Conservation (phyloP, 2,797 vertebrate species). For the Parotocinclus haroldoi region DNA sequence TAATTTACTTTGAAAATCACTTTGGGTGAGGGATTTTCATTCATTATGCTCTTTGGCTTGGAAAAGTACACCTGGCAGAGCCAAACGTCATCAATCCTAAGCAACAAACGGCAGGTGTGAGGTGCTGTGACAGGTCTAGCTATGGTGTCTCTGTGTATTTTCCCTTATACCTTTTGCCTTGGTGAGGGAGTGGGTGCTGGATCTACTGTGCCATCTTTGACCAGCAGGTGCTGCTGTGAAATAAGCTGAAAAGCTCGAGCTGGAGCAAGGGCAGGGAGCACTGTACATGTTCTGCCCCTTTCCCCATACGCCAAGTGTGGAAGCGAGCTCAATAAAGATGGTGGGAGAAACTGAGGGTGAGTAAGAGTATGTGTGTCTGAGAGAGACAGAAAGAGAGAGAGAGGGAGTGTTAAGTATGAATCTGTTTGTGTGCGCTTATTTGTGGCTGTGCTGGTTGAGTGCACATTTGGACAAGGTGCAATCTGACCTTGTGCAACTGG, state of each 20-base stretch:
- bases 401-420: slow-evolving; percentile 32
- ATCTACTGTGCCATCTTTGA: slow-evolving; percentile 66
- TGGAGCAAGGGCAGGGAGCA: slow-evolving; percentile 64
- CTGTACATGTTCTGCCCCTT: slow-evolving; percentile 67
- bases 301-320: slow-evolving; percentile 61
- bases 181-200: slow-evolving; percentile 39
- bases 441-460: slow-evolving; percentile 38
- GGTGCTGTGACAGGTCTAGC: slow-evolving; percentile 57
- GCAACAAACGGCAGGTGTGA: slow-evolving; percentile 62
- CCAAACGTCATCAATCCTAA: slow-evolving; percentile 61
- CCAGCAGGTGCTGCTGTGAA: slow-evolving; percentile 83
- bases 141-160: slow-evolving; percentile 23
- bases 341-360: neutral
- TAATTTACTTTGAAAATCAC: slow-evolving; percentile 75
- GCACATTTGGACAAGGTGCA: slow-evolving; percentile 49
- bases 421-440: slow-evolving; percentile 45
- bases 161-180: slow-evolving; percentile 38
- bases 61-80: slow-evolving; percentile 62
- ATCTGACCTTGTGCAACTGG: slow-evolving; percentile 49
- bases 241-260: slow-evolving; percentile 71
- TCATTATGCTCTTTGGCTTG: slow-evolving; percentile 71
- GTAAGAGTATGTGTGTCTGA: neutral
- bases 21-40: slow-evolving; percentile 75
- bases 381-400: slow-evolving; percentile 19
- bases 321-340: slow-evolving; percentile 9